phyloP scores from a whole-genome alignment of 2,113 vertebrate species.

The Halichoeres trimaculatus region DNA sequence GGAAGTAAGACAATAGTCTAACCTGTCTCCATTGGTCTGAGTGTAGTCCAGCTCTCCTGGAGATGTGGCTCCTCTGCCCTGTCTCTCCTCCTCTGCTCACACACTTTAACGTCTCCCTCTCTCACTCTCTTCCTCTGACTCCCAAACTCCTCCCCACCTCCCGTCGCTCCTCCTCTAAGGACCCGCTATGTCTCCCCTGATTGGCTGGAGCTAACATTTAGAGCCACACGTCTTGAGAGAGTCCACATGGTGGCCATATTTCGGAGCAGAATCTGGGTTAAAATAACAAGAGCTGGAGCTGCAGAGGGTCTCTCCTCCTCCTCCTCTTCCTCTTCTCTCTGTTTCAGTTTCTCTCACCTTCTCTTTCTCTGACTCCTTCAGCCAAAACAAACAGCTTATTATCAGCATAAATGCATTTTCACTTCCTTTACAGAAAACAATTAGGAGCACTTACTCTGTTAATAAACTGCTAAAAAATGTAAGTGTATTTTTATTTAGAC shows the following conservation, averaged over 20 bases:
- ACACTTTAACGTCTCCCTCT: slow-evolving; percentile 51
- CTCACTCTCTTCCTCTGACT: background rate
- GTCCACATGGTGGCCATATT: slow-evolving; percentile 79
- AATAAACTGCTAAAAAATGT: background rate
- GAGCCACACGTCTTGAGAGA: slow-evolving; percentile 66
- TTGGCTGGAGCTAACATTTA: slow-evolving; percentile 48
- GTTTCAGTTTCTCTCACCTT: slow-evolving; percentile 58
- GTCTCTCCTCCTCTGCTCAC: slow-evolving; percentile 55
- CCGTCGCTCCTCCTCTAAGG: slow-evolving; percentile 36
- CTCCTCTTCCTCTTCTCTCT: slow-evolving; percentile 1
- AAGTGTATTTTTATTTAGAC: background rate
- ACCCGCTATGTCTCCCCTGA: slow-evolving; percentile 36
- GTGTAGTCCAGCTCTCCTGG: slow-evolving; percentile 58
- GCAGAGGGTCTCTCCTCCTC: slow-evolving; percentile 37
- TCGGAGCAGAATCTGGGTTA: slow-evolving; percentile 79
- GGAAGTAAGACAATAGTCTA: slow-evolving; percentile 23
- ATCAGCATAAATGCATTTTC: slow-evolving; percentile 28
- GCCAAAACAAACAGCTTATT: slow-evolving; percentile 37
- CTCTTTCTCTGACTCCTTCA: slow-evolving; percentile 28
- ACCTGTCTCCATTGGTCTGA: slow-evolving; percentile 70
- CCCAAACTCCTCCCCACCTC: slow-evolving; percentile 39
- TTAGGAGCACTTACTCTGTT: background rate
- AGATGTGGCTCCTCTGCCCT: slow-evolving; percentile 62
- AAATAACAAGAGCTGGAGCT: slow-evolving; percentile 72
- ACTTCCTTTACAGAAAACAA: background rate